Conservation (phyloP, 2,888 invertebrate species). For the Trichopria drosophilae region DNA sequence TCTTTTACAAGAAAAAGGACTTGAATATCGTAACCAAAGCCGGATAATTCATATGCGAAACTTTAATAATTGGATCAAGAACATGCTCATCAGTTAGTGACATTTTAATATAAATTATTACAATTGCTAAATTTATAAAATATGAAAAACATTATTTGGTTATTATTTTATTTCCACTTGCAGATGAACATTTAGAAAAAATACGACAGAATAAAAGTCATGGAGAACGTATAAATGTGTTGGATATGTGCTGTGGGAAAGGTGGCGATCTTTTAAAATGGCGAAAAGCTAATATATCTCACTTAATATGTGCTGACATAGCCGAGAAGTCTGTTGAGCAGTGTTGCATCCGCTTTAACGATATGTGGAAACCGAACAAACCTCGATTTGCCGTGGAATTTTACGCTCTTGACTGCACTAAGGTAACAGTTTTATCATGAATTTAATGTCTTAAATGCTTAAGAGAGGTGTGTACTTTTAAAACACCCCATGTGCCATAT, state of each 20-base stretch:
- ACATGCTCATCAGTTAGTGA: constrained; percentile 83
- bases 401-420: constrained; percentile 89
- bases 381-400: constrained; percentile 80
- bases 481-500: background rate
- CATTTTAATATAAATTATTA: background rate
- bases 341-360: constrained; percentile 81
- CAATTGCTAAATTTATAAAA: background rate
- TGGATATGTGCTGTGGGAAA: constrained; percentile 98
- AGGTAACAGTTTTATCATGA: constrained; percentile 57
- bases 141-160: background rate
- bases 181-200: constrained; percentile 66
- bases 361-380: constrained; percentile 59
- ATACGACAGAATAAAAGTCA: constrained; percentile 67
- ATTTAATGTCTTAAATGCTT: background rate
- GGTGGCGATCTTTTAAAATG: constrained; percentile 98
- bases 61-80: constrained; percentile 99
- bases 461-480: constrained; percentile 3
- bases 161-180: constrained; percentile 8
- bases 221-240: constrained; percentile 71
- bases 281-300: constrained; percentile 78
- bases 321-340: constrained; percentile 91
- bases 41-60: constrained; percentile 92
- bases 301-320: constrained; percentile 90
- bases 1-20: constrained; percentile 78
- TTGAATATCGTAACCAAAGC: constrained; percentile 80